Evolutionary conservation across 2,888 invertebrate species (phyloP), one percentile per base, ranked within the genome.

Genomic region (Panopea generosa): DNA sequence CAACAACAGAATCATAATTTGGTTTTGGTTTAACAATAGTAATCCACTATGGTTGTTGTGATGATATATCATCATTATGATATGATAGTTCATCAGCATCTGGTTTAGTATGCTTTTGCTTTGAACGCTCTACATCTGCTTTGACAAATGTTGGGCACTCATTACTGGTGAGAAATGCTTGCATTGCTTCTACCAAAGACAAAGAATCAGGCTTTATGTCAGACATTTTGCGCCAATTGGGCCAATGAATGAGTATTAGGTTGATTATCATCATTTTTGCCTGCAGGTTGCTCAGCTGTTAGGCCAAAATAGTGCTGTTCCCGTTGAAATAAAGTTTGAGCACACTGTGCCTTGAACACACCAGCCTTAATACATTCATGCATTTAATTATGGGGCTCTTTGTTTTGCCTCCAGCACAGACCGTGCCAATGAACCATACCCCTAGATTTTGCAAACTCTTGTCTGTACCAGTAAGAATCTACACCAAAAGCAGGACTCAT

Each of bases 351-450:
- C 38, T 81, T 75, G 22, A 63, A 61, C 2, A 82, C 24, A 16
- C 79, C 82, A 62, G 57, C 43, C 22, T 69, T 1, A 20, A 78
- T 20, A 52, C 14, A 18, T 22, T 53, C 47, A 56, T 45, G 14
- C 22, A 69, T 24, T 14, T 53, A 33, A 14, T 29, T 9, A 26
- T 69, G 69, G 22, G 61, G 69, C 22, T 69, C 49, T 14, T 47
- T n/a, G 24, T 69, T 61, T 29, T 27, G 20, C 11, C 67, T 16
- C 67, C 61, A 56, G 22, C 59, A 84, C 1, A 86, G 49, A 45
- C 86, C 83, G 77, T 86, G 83, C 82, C 77, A 82, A 40, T 85
- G 81, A n/a, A 82, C 49, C 82, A 85, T 81, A 2, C 81, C 81
- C 49, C 82, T 57, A 14, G 84, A 83, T 50, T 85, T 82, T 1